phyloP scores from a whole-genome alignment of 2,113 vertebrate genomes.

The Rhinogobius similis region DNA sequence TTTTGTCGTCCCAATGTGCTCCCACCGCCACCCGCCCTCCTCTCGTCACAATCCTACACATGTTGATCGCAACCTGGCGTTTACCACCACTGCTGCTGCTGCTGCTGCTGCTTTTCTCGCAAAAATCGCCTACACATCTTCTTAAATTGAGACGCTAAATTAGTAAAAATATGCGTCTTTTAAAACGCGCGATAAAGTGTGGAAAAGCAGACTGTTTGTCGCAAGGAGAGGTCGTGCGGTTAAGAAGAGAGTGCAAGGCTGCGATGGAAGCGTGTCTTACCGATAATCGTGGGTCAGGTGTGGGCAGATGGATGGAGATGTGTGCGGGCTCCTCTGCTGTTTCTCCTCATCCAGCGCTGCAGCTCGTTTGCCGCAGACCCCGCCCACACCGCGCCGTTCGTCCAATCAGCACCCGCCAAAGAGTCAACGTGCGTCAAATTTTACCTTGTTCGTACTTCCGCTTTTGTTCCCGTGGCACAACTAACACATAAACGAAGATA shows the following conservation, averaged over 20 bases:
- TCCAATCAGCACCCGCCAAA: constrained; percentile 43
- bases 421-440: not conserved
- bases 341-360: constrained; percentile 59
- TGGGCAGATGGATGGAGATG: constrained; percentile 31
- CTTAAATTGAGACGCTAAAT: not conserved
- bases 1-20: constrained; percentile 28
- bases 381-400: constrained; percentile 68
- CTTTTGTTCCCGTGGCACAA: not conserved
- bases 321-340: constrained; percentile 39
- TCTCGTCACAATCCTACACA: constrained; percentile 43
- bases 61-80: constrained; percentile 44
- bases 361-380: constrained; percentile 60
- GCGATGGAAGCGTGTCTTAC: constrained; percentile 62
- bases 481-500: not conserved
- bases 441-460: not conserved
- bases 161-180: not conserved
- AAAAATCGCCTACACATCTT: constrained; percentile 24
- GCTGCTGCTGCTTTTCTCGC: not conserved
- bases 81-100: not conserved
- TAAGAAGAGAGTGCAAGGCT: not conserved
- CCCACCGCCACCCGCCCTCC: constrained; percentile 36
- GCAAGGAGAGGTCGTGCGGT: not conserved
- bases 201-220: constrained; percentile 5
- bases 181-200: not conserved
- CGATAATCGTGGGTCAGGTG: constrained; percentile 33